Conservation (phyloP, 2,113 vertebrate species). For the Cavia aperea region DNA sequence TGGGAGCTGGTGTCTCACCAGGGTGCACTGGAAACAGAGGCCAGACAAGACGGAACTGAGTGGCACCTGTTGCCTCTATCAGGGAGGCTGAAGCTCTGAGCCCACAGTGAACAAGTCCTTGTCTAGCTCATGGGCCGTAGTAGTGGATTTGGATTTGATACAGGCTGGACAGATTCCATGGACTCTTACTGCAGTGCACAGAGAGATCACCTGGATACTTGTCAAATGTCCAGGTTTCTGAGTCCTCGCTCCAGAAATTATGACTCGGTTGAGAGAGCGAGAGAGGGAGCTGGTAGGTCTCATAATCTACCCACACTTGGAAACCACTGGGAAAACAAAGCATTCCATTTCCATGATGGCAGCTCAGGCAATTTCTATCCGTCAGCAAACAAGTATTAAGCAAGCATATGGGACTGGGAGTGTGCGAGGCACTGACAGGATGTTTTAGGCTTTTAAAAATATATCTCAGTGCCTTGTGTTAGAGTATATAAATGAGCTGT, state of each 20-base stretch:
- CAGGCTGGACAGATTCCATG: not conserved
- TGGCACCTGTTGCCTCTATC: not conserved
- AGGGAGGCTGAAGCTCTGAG: not conserved
- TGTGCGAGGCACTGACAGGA: not conserved
- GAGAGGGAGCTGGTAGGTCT: not conserved
- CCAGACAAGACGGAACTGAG: not conserved
- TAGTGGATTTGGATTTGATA: not conserved
- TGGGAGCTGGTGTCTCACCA: not conserved
- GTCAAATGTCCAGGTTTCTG: not conserved
- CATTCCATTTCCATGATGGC: slow-evolving; percentile 10
- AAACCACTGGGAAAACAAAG: not conserved
- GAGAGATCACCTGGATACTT: not conserved
- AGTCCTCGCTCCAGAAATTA: slow-evolving; percentile 13
- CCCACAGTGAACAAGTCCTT: not conserved
- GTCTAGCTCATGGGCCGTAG: no score
- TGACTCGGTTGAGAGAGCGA: not conserved
- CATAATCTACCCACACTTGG: not conserved
- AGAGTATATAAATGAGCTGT: not conserved
- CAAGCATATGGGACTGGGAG: not conserved
- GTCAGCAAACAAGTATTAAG: not conserved
- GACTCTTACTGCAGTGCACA: no score
- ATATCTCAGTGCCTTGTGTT: not conserved
- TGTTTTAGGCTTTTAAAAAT: not conserved
- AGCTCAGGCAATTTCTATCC: not conserved
- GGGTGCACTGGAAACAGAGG: not conserved